Base-by-base conservation (phyloP, 1,140 invertebrate genomes). In the Aphelenchoides avenae region DNA sequence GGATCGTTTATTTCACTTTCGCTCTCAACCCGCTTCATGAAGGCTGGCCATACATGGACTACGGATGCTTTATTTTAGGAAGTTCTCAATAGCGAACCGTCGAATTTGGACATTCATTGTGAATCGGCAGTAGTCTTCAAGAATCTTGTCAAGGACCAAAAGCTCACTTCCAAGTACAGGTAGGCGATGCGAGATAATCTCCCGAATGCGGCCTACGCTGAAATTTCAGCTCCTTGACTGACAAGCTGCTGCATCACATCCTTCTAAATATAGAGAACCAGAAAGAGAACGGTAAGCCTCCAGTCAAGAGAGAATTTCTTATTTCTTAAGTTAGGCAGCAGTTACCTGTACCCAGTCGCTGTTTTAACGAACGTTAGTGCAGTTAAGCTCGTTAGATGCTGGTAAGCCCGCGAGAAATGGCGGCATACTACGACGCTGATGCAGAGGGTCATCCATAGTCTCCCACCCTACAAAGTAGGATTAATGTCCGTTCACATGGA, bases 21-120 rank as follows among this genome's bases (percentile, higher is more conserved):
- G 41, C 9, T 18, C 41, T 29, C 41, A 22, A 33, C 26, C 26
- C 26, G 26, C 18, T 20, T 29, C 3, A 3, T 20, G 18, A 11
- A 44, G 11, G 42, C 42, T 44, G n/a, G 11, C 42, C 11, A 11
- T 3, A 5, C 26, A n/a, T 47, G 43, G 18, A 33, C 7, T 18
- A 36, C 26, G 24, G n/a, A n/a, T n/a, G n/a, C n/a, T n/a, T 52
- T n/a, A 3, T 52, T 51, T 48, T 15, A 58, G 57, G 57, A 53
- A 41, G 20, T 44, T 30, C 37, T 58, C 27, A 36, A 29, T 13
- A 33, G 30, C 13, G 60, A 64, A 29, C 57, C 57, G 30, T 53
- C 43, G 33, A 64, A 53, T 37, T 47, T 60, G 42, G 57, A 60
- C 40, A 62, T 60, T 3, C 57, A 60, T 47, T 60, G 57, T 40